A percentile compares a stretch with the other conserved stretches of the same genome.
Evolutionary conservation across 2,113 vertebrate species (phyloP).

Genomic region (Mustela nigripes): DNA sequence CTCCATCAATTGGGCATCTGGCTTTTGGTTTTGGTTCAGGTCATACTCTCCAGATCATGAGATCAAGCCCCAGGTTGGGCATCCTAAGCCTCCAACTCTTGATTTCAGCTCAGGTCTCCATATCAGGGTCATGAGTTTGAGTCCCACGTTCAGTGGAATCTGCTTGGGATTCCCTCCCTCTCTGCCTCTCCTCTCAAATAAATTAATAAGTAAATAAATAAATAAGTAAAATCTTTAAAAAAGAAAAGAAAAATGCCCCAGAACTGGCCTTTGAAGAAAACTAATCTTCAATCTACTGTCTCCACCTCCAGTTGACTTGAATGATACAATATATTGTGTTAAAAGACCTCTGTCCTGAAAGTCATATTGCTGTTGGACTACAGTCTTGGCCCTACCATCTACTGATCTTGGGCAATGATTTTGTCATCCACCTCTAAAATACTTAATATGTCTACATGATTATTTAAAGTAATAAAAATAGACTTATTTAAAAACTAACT

Average conservation of each 20-base stretch:
- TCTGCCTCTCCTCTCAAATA: background rate
- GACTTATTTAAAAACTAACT: slow-evolving; percentile 22
- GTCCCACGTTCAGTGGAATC: background rate
- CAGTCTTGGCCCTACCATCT: background rate
- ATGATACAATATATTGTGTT: background rate
- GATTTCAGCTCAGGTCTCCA: too few species aligned
- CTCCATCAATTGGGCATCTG: background rate
- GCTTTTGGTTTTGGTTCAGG: background rate
- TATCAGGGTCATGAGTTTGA: too few species aligned
- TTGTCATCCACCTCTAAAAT: background rate
- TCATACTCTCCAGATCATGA: background rate
- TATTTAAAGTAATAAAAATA: slow-evolving; percentile 29
- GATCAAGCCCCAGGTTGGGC: background rate
- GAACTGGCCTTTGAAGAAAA: background rate
- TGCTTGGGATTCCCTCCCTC: background rate
- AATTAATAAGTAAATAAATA: too few species aligned
- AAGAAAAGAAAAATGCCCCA: background rate
- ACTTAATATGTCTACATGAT: background rate
- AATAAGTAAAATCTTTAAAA: background rate
- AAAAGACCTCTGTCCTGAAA: background rate
- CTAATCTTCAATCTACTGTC: background rate
- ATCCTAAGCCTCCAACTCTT: too few species aligned
- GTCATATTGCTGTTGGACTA: background rate
- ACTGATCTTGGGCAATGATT: background rate
- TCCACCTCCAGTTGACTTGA: background rate